Percentiles rank a stretch among this genome's conserved stretches.
Evolutionary conservation across 2,113 vertebrate species (phyloP).

Genomic region (Cyanoderma ruficeps): DNA sequence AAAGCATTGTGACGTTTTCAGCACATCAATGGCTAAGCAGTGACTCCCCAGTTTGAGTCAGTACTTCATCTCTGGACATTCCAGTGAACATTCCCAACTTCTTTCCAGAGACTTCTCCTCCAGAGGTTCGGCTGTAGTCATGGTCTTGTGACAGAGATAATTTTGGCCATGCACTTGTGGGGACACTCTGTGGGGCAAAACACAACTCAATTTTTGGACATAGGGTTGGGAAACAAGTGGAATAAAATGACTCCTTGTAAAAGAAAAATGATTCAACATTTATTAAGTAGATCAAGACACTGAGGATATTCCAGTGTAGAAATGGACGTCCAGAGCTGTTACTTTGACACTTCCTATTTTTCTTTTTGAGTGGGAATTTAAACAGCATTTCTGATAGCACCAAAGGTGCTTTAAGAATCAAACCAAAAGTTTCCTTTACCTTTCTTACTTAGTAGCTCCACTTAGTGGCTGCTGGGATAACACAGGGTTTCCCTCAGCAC

Average conservation of each 20-base stretch:
- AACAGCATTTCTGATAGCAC: not conserved
- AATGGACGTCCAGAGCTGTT: not conserved
- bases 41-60: not conserved
- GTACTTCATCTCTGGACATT: not conserved
- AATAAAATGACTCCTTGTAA: not conserved
- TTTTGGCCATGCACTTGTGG: not conserved
- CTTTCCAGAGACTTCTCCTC: not conserved
- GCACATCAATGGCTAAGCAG: not conserved
- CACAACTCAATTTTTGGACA: not conserved
- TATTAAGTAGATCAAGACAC: not conserved
- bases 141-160: not conserved
- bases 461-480: not conserved
- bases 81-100: not conserved
- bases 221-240: not conserved
- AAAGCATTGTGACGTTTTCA: not conserved
- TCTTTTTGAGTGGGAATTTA: not conserved
- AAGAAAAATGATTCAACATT: not conserved
- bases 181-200: fast-evolving
- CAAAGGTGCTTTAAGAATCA: not conserved
- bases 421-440: not conserved
- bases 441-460: conserved; percentile 30
- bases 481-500: not conserved
- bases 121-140: not conserved
- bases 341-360: not conserved
- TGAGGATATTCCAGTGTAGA: not conserved